These are phyloP conservation scores for zebrafish (Danio rerio) DNA, from an alignment of 2,113 vertebrate genomes.

Conservation along the genomic window GRCz12tu NC_133196.1:9797501-9798000, in stretches of 20 bases:
- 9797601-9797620: conserved; percentile 23
- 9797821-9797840: background rate
- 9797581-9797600: background rate
- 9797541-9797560: conserved; percentile 19
- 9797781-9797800: background rate
- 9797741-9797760: background rate
- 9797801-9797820: background rate
- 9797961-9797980: too few species aligned
- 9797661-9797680: conserved; percentile 12
- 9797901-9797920: too few species aligned
- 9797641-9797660: conserved; percentile 31
- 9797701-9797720: conserved; percentile 11
- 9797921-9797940: too few species aligned
- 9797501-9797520: background rate
- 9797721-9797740: background rate
- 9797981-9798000: too few species aligned
- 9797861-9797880: background rate
- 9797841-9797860: background rate
- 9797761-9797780: background rate
- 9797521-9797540: background rate
- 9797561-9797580: conserved; percentile 6
- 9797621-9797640: conserved; percentile 32
- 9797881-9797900: background rate
- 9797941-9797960: too few species aligned
- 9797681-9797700: conserved; percentile 1